phyloP scores from a whole-genome alignment of 1,140 invertebrate species.

The Atta texana region DNA sequence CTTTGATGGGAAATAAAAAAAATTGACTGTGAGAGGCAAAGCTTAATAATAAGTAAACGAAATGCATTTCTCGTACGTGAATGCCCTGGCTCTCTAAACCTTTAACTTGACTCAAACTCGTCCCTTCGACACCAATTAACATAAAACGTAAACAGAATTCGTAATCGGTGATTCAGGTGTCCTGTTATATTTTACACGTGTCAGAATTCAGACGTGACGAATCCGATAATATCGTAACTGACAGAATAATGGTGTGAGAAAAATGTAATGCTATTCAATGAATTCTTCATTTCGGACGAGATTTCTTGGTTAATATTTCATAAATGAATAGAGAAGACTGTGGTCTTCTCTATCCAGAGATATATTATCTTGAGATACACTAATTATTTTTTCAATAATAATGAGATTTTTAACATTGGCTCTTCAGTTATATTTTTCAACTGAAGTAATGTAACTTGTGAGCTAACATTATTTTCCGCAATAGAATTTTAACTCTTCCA shows the following conservation, averaged over 20 bases:
- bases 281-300: background rate
- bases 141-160: constrained; percentile 59
- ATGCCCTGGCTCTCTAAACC: background rate
- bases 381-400: no score
- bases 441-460: no score
- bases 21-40: background rate
- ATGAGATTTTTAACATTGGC: no score
- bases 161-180: constrained; percentile 50
- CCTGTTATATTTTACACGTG: constrained; percentile 64
- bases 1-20: background rate
- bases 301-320: background rate
- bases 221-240: background rate
- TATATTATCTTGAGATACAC: no score
- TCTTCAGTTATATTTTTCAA: no score
- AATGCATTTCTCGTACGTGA: background rate
- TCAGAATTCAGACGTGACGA: constrained; percentile 47
- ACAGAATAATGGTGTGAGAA: background rate
- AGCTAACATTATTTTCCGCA: no score
- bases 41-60: constrained; percentile 4
- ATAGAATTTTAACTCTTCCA: no score
- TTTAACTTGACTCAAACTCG: background rate
- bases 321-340: background rate
- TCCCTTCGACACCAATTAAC: constrained; percentile 57
- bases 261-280: background rate
- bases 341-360: no score